Evolutionary conservation across 2,888 invertebrate species (phyloP).

Genomic region (Lycocerus yunnanus): DNA sequence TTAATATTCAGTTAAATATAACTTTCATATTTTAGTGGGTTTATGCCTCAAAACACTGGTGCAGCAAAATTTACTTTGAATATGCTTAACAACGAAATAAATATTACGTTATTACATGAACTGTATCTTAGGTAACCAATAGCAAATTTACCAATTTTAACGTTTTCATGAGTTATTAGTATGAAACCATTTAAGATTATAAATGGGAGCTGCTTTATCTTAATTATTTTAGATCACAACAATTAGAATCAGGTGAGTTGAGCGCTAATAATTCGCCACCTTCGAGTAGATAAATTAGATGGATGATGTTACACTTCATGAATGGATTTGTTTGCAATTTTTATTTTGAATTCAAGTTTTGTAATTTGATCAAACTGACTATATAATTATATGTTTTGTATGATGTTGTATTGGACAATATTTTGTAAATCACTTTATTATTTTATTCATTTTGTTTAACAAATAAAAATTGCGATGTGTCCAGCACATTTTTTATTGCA

Average conservation of each 20-base stretch:
- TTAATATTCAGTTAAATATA: not conserved
- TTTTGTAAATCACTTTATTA: not conserved
- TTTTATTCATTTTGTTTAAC: not conserved
- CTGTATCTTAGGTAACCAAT: conserved; percentile 71
- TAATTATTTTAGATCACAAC: too few species aligned
- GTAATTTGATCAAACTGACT: not conserved
- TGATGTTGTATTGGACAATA: not conserved
- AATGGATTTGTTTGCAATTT: not conserved
- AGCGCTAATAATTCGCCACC: conserved; percentile 46
- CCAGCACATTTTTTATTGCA: not conserved
- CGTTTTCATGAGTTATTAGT: too few species aligned
- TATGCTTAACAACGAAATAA: conserved; percentile 69
- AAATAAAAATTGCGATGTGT: not conserved
- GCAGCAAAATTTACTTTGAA: conserved; percentile 71
- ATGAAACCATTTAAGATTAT: too few species aligned
- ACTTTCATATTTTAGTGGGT: conserved; percentile 57
- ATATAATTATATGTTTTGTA: not conserved
- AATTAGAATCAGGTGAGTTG: conserved; percentile 76
- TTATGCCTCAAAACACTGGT: conserved; percentile 66
- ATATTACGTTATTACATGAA: conserved; percentile 71
- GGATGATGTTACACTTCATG: conserved; percentile 27
- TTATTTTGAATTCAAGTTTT: not conserved
- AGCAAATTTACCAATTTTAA: conserved; percentile 67
- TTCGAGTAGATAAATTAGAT: conserved; percentile 44
- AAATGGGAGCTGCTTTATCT: too few species aligned